Base-by-base conservation (phyloP, 2,113 vertebrate genomes). In the Centrocercus urophasianus region DNA sequence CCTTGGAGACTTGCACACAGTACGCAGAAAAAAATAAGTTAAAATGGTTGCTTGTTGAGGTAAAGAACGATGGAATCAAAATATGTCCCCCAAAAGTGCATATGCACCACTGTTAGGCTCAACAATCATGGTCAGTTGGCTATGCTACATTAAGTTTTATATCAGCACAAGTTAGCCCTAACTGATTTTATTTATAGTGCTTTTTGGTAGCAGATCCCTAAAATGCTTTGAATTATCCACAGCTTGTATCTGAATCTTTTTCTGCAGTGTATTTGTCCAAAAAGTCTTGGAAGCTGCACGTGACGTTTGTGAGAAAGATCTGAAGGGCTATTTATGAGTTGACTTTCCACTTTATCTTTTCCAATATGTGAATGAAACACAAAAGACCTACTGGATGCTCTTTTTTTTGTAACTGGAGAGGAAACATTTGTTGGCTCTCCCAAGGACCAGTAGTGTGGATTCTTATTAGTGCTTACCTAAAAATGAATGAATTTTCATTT, bases 401-500 rank as follows among this genome's bases (percentile, higher is more conserved):
- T 32, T 89, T 42, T 93, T 95, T 91, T 40, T 72, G 36, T 52
- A 95, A 75, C 30, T 36, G 50, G n/a, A 77, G 84, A 88, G 57
- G 67, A 83, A 75, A n/a, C 59, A 57, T 34, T 75, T 48, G 38
- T 80, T 67, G 73, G 25, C 18, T 64, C 13, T 69, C 73, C 17
- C n/a, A 56, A 54, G 19, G 5, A 45, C 21, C 32, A 47, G 34
- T 70, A 66, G 70, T 19, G 57, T 47, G 36, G 76, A 56, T 81
- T 97, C 74, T 76, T 76, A 78, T 67, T 76, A 65, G 45, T 8
- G 3, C 72, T 77, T 30, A 9, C 60, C 54, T 88, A 59, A 59
- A 93, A 61, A 83, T 74, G 27, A 96, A 56, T 34, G 25, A 95
- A 88, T 63, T 7, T 84, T 28, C 25, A 42, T 91, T 97, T 78